These are phyloP conservation scores for Chelon labrosus DNA, from an alignment of 2,797 vertebrate species.

Conservation along the genomic window DNA sequence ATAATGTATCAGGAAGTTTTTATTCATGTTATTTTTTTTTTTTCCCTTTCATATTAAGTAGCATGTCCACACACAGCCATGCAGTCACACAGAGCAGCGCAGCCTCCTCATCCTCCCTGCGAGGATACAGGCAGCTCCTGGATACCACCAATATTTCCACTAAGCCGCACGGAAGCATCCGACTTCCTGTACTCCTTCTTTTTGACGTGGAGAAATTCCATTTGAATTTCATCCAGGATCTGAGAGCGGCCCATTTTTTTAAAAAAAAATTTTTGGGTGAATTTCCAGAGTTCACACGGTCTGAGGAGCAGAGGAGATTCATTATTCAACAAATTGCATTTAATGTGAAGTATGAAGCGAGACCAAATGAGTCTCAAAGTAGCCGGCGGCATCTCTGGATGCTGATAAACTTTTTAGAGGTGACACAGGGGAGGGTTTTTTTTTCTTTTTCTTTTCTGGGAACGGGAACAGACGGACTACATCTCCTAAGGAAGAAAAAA, in stretches of 20 bases:
- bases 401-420: slow-evolving; percentile 67
- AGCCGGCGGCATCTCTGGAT: slow-evolving; percentile 60
- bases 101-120: slow-evolving; percentile 7
- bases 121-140: neutral
- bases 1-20: slow-evolving; percentile 77
- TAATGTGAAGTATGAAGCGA: slow-evolving; percentile 70
- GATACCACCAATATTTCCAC: slow-evolving; percentile 46
- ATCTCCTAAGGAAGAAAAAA: neutral
- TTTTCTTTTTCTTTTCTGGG: slow-evolving; percentile 42
- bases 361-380: slow-evolving; percentile 66
- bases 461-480: slow-evolving; percentile 57
- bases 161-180: slow-evolving; percentile 21
- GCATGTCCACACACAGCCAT: slow-evolving; percentile 51
- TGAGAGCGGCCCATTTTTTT: slow-evolving; percentile 47
- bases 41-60: slow-evolving; percentile 55
- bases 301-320: slow-evolving; percentile 61
- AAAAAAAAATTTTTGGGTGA: too few relatives aligned
- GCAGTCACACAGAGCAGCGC: slow-evolving; percentile 4
- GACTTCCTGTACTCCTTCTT: slow-evolving; percentile 21
- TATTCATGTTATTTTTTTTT: slow-evolving; percentile 66
- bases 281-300: slow-evolving; percentile 57
- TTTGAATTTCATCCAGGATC: slow-evolving; percentile 52
- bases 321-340: slow-evolving; percentile 75
- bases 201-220: slow-evolving; percentile 38
- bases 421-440: slow-evolving; percentile 16